Evolutionary conservation across 2,797 vertebrate species (phyloP).

Genomic region (Pipistrellus nathusii): DNA sequence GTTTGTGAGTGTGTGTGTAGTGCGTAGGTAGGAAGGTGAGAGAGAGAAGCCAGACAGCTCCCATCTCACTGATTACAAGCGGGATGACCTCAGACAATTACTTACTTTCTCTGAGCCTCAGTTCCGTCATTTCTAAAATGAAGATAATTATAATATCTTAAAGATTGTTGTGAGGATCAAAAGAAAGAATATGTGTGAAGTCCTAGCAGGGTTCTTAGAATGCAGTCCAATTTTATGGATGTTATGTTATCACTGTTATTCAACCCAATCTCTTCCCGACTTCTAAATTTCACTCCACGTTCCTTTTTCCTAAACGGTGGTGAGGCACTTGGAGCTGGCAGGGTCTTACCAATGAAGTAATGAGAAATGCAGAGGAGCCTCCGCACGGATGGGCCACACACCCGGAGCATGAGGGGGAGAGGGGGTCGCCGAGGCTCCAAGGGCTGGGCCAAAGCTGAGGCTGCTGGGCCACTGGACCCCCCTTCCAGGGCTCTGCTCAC

Average conservation of each 20-base stretch:
- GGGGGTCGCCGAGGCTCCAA: background rate
- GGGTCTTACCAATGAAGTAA: background rate
- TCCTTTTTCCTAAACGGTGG: background rate
- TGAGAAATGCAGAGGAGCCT: no score
- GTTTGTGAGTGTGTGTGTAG: rapidly evolving
- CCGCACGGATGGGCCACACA: background rate
- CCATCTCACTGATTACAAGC: background rate
- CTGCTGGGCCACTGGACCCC: background rate
- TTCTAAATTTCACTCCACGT: rapidly evolving
- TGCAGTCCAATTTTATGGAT: no score
- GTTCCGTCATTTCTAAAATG: constrained; percentile 1
- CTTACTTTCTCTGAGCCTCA: constrained; percentile 32
- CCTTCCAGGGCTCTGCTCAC: background rate
- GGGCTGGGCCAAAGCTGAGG: background rate
- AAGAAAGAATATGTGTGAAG: background rate
- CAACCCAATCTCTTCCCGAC: background rate
- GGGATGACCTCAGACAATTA: background rate
- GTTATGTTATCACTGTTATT: background rate
- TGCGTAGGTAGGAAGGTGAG: background rate
- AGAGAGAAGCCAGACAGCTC: background rate
- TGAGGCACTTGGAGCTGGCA: background rate
- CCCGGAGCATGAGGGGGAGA: no score
- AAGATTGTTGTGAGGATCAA: constrained; percentile 29
- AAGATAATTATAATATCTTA: constrained; percentile 23
- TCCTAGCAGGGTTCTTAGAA: background rate